Evolutionary conservation across 2,113 vertebrate genomes (phyloP), one percentile per base, ranked within the genome.

Genomic region (Psilopsiagon aurifrons): DNA sequence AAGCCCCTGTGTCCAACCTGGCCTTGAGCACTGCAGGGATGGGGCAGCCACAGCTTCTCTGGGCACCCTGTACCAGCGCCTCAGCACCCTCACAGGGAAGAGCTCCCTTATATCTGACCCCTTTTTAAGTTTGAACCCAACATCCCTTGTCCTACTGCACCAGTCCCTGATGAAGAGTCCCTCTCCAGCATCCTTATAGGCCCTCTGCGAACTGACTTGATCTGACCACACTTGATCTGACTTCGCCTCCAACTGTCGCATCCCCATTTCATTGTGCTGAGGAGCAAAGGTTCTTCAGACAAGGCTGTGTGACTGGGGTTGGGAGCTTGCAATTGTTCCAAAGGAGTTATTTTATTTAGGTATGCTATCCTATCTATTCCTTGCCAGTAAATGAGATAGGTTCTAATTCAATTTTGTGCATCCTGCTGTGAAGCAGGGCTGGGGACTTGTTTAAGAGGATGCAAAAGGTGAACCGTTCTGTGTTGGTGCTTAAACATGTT

Each of bases 1-100:
- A n/a, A n/a, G n/a, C n/a, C 9, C 7, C 0, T 52, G 51, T 27
- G 0, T 35, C 47, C 73, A 71, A 0, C 41, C 64, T 43, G 25
- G 7, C 11, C 47, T 70, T 4, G 19, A 3, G 28, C 20, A 16
- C 3, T 64, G 3, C 49, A 78, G 17, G 18, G 28, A 54, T 29
- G 51, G 28, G 52, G 52, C 29, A 55, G 54, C 54, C 52, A 55
- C 52, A 55, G 28, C 29, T 55, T 12, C 52, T 31, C 52, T 55
- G 54, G 54, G 54, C 18, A 33, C 54, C 54, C 54, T 55, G 54
- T 55, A 29, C 29, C 54, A 55, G 54, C 17, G 1, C 17, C 54
- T 55, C 54, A 55, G 54, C 54, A 55, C 54, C 54, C 54, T 55
- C 54, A 9, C 29, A 20, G 54, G 29, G 54, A 12, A 55, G 54